Conservation (phyloP, 2,797 vertebrate genomes). For the Anisognathus igniventris region DNA sequence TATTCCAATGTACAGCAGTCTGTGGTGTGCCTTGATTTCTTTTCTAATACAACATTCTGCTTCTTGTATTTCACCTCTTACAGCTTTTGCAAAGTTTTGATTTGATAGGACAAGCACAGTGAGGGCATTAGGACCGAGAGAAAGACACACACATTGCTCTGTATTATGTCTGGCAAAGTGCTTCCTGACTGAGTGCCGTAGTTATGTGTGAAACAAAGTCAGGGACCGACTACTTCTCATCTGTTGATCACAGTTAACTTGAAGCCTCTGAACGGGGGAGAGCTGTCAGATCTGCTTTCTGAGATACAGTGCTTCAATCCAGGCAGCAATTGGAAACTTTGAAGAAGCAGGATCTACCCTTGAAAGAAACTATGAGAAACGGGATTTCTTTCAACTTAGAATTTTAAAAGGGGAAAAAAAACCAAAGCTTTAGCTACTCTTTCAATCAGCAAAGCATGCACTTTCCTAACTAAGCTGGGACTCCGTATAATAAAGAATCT, state of each 20-base stretch:
- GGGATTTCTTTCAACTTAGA: slow-evolving; percentile 23
- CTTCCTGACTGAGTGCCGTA: slow-evolving; percentile 54
- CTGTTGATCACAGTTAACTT: slow-evolving; percentile 74
- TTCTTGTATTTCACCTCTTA: background rate
- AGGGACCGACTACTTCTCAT: slow-evolving; percentile 71
- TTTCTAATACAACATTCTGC: background rate
- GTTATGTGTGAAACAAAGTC: slow-evolving; percentile 73
- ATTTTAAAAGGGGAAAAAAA: background rate
- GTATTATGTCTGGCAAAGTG: slow-evolving; percentile 73
- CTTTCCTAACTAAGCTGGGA: slow-evolving; percentile 1
- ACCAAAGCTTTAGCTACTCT: background rate
- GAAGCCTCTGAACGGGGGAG: slow-evolving; percentile 53
- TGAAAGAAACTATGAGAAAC: slow-evolving; percentile 44
- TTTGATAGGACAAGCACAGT: slow-evolving; percentile 63
- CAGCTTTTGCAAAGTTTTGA: slow-evolving; percentile 28
- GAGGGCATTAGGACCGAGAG: slow-evolving; percentile 80
- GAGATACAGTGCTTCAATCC: background rate
- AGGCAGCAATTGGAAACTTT: slow-evolving; percentile 36
- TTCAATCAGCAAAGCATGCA: background rate
- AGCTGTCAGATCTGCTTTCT: slow-evolving; percentile 61
- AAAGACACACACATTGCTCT: slow-evolving; percentile 47
- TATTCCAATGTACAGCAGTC: background rate
- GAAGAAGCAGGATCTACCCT: background rate
- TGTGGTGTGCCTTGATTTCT: background rate
- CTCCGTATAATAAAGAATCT: background rate